Base-by-base conservation (phyloP, 1,140 invertebrate species). In the Apis laboriosa region DNA sequence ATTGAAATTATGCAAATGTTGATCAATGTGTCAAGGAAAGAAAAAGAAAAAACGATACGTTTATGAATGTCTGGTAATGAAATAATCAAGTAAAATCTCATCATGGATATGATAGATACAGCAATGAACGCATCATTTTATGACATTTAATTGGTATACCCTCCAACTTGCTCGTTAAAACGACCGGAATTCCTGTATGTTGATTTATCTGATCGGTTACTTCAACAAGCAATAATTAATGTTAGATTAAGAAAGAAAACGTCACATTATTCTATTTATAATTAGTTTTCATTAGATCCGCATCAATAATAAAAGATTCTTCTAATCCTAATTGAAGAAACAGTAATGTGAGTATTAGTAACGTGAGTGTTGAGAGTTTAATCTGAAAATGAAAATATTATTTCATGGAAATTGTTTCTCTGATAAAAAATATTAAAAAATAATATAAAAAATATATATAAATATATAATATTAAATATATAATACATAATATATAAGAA, bases 61-160 rank as follows among this genome's bases (percentile, higher is more conserved):
- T 73, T 55, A 12, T 73, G 71, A 60, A 63, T 8, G 49, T 28
- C 24, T 63, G 74, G n/a, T 12, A 51, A 64, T 53, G 74, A n/a
- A 64, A 28, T 1, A 53, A 17, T 49, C 63, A 76, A 49, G 74
- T 64, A 76, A 76, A 76, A 53, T 49, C n/a, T 34, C 12, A 60
- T 43, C 12, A 73, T 28, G 72, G 12, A 53, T 13, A 64, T 8
- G 43, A 58, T 51, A 34, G n/a, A 7, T 66, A 19, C 5, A n/a
- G 15, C 19, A 80, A 24, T 13, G 43, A 78, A 68, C 55, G 34
- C 49, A 53, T 74, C 77, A 28, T 74, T 80, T 24, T n/a, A 74
- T 61, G 43, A 74, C 56, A 77, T 85, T 80, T 88, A 87, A 88
- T 90, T 86, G 86, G 85, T 89, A 80, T 72, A 82, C 79, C 85